These are phyloP conservation scores for Pammene aurita DNA, from an alignment of 2,888 invertebrate species.

Conservation along the genomic window DNA sequence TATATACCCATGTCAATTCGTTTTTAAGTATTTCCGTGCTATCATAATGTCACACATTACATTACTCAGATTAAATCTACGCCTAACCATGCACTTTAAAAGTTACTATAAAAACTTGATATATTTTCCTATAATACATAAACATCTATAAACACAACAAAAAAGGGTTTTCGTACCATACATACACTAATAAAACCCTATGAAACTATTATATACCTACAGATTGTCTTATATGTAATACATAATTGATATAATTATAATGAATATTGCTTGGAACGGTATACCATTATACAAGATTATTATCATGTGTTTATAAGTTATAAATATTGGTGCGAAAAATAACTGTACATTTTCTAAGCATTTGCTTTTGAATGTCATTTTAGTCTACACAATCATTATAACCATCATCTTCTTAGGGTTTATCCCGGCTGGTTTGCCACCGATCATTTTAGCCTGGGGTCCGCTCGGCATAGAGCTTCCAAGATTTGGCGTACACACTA, in stretches of 20 bases:
- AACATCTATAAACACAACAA: slow-evolving; percentile 46
- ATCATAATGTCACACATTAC: background rate
- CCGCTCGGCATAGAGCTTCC: no score
- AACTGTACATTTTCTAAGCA: slow-evolving; percentile 21
- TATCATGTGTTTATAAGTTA: slow-evolving; percentile 26
- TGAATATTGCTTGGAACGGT: slow-evolving; percentile 42
- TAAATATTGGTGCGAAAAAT: slow-evolving; percentile 32
- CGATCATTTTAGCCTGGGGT: no score
- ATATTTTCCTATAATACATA: slow-evolving; percentile 46
- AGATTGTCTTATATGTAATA: slow-evolving; percentile 26
- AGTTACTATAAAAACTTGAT: slow-evolving; percentile 49
- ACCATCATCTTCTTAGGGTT: no score
- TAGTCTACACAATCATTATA: no score
- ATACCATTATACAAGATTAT: slow-evolving; percentile 34
- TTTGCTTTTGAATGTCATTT: background rate
- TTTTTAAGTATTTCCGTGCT: slow-evolving; percentile 15
- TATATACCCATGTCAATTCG: no score
- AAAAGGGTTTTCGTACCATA: slow-evolving; percentile 43
- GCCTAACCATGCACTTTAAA: slow-evolving; percentile 38
- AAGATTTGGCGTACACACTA: no score
- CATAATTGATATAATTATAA: slow-evolving; percentile 31
- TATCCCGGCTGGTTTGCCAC: no score
- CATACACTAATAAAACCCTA: slow-evolving; percentile 37
- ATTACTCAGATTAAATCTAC: slow-evolving; percentile 19
- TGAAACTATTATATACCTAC: slow-evolving; percentile 27